Evolutionary conservation across 2,113 vertebrate species (phyloP).

Genomic region (Onychostruthus taczanowskii): DNA sequence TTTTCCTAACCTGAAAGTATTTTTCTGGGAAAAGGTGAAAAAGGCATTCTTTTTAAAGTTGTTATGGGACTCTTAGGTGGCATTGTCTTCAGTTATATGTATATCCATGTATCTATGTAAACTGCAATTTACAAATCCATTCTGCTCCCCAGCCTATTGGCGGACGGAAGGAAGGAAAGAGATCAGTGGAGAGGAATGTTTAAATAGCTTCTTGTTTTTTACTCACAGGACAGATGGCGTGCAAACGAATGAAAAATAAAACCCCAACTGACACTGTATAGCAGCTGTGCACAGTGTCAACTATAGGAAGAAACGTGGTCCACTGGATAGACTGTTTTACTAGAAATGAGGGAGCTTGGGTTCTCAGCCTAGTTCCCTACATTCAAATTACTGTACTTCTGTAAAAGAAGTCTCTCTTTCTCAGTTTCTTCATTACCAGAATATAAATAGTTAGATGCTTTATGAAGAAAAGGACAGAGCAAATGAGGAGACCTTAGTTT

Average conservation of each 20-base stretch:
- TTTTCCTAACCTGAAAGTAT: background rate
- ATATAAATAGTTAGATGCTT: background rate
- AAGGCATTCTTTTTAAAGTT: background rate
- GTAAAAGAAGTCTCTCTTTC: background rate
- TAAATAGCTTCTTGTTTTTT: slow-evolving; percentile 62
- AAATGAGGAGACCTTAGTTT: background rate
- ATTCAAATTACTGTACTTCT: background rate
- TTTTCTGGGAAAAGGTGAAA: background rate
- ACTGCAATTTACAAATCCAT: background rate
- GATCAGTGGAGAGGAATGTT: slow-evolving; percentile 56
- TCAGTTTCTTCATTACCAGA: background rate
- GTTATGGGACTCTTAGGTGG: background rate
- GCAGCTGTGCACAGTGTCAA: slow-evolving; percentile 31
- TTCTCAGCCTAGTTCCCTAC: background rate
- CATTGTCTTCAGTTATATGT: background rate
- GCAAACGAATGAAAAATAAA: slow-evolving; percentile 58
- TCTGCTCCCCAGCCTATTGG: background rate
- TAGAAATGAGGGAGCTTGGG: background rate
- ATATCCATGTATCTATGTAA: background rate
- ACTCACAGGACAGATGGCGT: slow-evolving; percentile 59
- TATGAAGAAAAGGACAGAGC: background rate
- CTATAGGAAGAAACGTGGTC: background rate
- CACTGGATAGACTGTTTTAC: background rate
- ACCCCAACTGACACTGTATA: slow-evolving; percentile 15
- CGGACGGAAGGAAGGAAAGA: slow-evolving; percentile 60